Evolutionary conservation across 2,888 invertebrate genomes (phyloP), one percentile per base, ranked within the genome.

Genomic region (Mamestra brassicae): DNA sequence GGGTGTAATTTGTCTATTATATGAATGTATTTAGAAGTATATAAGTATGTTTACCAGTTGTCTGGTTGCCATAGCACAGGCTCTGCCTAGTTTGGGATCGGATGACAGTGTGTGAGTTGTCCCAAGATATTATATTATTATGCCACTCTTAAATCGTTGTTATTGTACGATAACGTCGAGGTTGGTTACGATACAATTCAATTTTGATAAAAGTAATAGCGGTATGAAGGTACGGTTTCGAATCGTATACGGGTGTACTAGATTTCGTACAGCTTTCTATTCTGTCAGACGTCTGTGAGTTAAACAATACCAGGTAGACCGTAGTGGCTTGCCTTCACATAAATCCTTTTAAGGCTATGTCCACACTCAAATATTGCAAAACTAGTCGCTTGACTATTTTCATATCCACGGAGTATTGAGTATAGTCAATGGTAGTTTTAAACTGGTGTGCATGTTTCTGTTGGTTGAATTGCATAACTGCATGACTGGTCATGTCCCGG

Each of bases 391-490:
- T 84, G 79, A 64, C 80, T 55, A 76, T 80, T 78, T 86, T 78
- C 77, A 74, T 78, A 60, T 73, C 55, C 68, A 67, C 68, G 77
- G 72, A 78, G 75, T 77, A 83, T 72, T 80, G 77, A 71, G 71
- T 80, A 74, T 77, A 84, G 76, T 84, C 82, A 80, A 86, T 86
- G 74, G 80, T 80, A 82, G 81, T 87, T 88, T 79, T 83, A 80
- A 87, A 86, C 83, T 81, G 80, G 87, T 77, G 75, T 83, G 81
- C 75, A 83, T 87, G 89, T 90, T 90, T 87, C 89, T 90, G 88
- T 87, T 68, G 74, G 84, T 34, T 57, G 73, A 52, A 45, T 85
- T 88, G 81, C 84, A 83, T 83, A 89, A 90, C 87, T 87, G 66
- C 87, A 88, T 90, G 87, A 89, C 87, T 85, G 84, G 88, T 83